phyloP scores from a whole-genome alignment of 2,888 invertebrate species.

The Hydriomena furcata region DNA sequence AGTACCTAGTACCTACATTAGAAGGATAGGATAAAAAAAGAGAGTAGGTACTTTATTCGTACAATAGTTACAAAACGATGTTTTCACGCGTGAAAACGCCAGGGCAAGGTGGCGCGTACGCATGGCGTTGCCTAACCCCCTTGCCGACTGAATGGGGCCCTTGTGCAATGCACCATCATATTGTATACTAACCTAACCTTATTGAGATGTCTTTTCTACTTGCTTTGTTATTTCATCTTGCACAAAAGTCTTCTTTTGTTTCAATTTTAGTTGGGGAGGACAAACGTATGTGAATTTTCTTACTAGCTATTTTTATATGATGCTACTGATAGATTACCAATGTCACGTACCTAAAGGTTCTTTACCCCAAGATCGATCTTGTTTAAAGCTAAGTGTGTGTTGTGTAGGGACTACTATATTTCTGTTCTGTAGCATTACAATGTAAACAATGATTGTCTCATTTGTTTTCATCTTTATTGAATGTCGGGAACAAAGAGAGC shows the following conservation, averaged over 20 bases:
- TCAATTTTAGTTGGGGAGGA: no score
- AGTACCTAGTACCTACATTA: background rate
- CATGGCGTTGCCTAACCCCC: conserved; percentile 46
- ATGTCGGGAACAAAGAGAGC: conserved; percentile 11
- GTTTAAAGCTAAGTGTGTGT: background rate
- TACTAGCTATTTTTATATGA: no score
- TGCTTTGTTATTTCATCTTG: conserved; percentile 5
- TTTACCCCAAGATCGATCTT: background rate
- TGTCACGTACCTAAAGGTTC: no score
- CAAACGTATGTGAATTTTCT: no score
- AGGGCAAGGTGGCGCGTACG: conserved; percentile 41
- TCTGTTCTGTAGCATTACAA: background rate
- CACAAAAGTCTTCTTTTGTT: no score
- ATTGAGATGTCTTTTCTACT: conserved; percentile 18
- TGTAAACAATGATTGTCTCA: conserved; percentile 2
- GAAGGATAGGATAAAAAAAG: conserved; percentile 24
- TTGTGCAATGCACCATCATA: conserved; percentile 24
- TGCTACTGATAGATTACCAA: no score
- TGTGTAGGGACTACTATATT: background rate
- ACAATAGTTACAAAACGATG: conserved; percentile 37
- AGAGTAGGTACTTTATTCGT: conserved; percentile 30
- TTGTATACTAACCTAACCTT: conserved; percentile 15
- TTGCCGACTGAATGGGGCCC: conserved; percentile 46
- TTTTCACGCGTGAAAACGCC: conserved; percentile 51
- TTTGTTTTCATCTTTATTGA: conserved; percentile 21